Conservation (phyloP, 2,888 invertebrate species). For the Caenorhabditis doughertyi region DNA sequence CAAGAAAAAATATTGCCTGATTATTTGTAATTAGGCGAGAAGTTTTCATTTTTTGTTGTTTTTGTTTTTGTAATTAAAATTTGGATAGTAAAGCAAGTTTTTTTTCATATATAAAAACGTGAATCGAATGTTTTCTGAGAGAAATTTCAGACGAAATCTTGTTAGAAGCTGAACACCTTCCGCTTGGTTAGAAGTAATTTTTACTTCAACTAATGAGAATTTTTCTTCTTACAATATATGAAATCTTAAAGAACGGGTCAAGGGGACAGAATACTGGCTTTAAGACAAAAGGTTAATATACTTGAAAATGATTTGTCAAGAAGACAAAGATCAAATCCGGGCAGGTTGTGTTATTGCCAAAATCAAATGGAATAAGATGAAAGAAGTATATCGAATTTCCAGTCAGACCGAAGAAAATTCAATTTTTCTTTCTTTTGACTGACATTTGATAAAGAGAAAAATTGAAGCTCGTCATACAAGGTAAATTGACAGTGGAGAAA, state of each 20-base stretch:
- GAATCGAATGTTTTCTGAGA: neutral
- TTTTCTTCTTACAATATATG: too few species aligned
- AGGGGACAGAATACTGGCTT: neutral
- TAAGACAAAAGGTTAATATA: neutral
- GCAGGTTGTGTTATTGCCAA: slow-evolving; percentile 20
- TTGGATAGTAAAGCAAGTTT: neutral
- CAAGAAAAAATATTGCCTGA: slow-evolving; percentile 1
- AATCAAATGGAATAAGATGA: slow-evolving; percentile 13
- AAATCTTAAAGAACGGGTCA: too few species aligned
- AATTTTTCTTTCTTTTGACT: slow-evolving; percentile 1
- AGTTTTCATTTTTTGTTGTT: neutral
- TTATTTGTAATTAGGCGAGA: slow-evolving; percentile 12
- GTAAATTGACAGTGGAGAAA: too few species aligned
- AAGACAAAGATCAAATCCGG: slow-evolving; percentile 3
- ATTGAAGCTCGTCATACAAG: neutral
- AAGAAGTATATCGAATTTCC: slow-evolving; percentile 39
- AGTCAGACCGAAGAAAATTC: slow-evolving; percentile 22
- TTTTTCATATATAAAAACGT: too few species aligned
- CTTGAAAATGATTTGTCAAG: neutral
- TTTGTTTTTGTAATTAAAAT: neutral
- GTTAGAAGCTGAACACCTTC: neutral
- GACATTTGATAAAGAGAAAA: neutral
- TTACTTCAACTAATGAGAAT: neutral
- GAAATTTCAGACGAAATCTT: neutral
- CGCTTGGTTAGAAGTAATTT: neutral